A percentile compares a stretch with the other conserved stretches of the same genome.
Conservation (phyloP, 2,797 vertebrate genomes). For the Crypturellus tataupa region DNA sequence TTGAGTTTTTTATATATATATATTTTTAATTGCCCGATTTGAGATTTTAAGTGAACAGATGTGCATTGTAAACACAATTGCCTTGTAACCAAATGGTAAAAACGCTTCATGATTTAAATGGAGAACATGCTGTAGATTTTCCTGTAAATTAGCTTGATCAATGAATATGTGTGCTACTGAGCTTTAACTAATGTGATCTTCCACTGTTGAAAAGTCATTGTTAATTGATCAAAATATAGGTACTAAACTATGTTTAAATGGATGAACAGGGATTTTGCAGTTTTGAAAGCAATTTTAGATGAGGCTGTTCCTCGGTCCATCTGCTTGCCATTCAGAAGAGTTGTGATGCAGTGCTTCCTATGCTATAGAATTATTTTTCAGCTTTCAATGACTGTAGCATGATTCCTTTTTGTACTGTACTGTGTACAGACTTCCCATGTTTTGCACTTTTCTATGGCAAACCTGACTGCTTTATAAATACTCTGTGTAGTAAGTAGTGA, state of each 20-base stretch:
- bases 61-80: slow-evolving; percentile 40
- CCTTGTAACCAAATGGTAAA: slow-evolving; percentile 44
- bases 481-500: slow-evolving; percentile 25
- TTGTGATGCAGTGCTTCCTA: slow-evolving; percentile 60
- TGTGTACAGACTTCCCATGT: slow-evolving; percentile 59
- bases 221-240: slow-evolving; percentile 55
- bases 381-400: slow-evolving; percentile 70
- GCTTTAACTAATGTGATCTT: slow-evolving; percentile 53
- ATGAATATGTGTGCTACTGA: slow-evolving; percentile 39
- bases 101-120: slow-evolving; percentile 21
- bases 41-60: background rate
- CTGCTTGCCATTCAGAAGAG: slow-evolving; percentile 68
- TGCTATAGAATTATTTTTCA: slow-evolving; percentile 55
- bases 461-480: slow-evolving; percentile 66
- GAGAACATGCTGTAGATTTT: slow-evolving; percentile 63
- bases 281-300: slow-evolving; percentile 63
- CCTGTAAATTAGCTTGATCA: slow-evolving; percentile 39
- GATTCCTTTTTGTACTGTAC: slow-evolving; percentile 64
- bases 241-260: slow-evolving; percentile 51
- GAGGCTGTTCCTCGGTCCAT: slow-evolving; percentile 47
- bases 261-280: slow-evolving; percentile 67
- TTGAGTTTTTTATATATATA: slow-evolving; percentile 7
- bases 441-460: slow-evolving; percentile 73
- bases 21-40: slow-evolving; percentile 42
- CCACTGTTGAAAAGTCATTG: slow-evolving; percentile 46